phyloP scores from a whole-genome alignment of 1,140 invertebrate species.

The Hestina assimilis region DNA sequence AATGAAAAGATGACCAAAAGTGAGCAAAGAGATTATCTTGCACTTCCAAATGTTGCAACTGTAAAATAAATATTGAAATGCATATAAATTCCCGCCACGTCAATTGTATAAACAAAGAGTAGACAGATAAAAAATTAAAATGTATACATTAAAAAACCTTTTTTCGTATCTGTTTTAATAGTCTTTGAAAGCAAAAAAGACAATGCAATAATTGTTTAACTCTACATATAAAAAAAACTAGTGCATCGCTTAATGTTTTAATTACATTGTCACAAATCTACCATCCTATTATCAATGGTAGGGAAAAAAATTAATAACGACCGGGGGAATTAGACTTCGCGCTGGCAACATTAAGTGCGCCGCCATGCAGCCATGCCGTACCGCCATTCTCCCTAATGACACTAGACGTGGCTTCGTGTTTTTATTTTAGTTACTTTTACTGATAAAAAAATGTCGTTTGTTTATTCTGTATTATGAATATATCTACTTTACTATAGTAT shows the following conservation, averaged over 20 bases:
- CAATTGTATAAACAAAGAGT: not conserved
- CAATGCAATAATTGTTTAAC: constrained; percentile 22
- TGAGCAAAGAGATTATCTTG: no score
- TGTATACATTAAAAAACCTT: not conserved
- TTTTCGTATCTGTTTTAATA: constrained; percentile 1
- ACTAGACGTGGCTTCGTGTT: constrained; percentile 46
- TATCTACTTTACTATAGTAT: not conserved
- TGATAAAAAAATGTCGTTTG: constrained; percentile 42
- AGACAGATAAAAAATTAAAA: not conserved
- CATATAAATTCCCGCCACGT: no score
- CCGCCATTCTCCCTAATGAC: constrained; percentile 61
- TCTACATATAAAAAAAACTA: constrained; percentile 12
- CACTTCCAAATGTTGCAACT: no score
- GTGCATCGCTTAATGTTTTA: constrained; percentile 41
- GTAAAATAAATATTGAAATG: no score
- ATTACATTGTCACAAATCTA: constrained; percentile 51
- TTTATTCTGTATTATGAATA: constrained; percentile 23
- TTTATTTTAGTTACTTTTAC: constrained; percentile 52
- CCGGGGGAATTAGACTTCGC: constrained; percentile 51
- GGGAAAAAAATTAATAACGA: constrained; percentile 54
- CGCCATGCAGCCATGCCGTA: constrained; percentile 44
- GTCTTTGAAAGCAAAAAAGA: constrained; percentile 9
- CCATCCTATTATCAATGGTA: constrained; percentile 51
- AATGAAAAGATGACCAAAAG: no score
- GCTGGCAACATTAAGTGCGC: constrained; percentile 55